Evolutionary conservation across 2,888 invertebrate species (phyloP), one percentile per base, ranked within the genome.

Genomic region (Nemurella pictetii): DNA sequence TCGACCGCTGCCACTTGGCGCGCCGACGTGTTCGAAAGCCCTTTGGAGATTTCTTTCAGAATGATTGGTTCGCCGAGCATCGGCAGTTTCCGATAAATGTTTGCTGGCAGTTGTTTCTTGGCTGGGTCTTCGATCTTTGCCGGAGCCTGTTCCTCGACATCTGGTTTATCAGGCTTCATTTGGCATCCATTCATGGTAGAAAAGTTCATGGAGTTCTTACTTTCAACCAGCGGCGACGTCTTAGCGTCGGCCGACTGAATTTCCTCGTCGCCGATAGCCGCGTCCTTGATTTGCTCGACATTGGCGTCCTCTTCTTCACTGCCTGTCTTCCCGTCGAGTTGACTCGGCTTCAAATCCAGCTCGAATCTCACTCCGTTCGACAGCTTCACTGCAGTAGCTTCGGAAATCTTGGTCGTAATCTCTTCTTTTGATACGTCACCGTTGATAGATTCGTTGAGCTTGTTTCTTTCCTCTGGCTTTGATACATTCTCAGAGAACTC

Each of bases 181-280:
- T 28, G 28, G 78, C 28, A 27, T 25, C 30, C 78, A 29, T 28
- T 30, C 78, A 28, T 27, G n/a, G n/a, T 30, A 78, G 32, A 32
- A 30, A 77, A 35, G 28, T 84, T 84, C 28, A 84, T 15, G 5
- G 35, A 78, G 35, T 84, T 84, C 77, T 77, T 77, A 26, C 35
- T 84, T 84, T 84, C 84, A 28, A 84, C 77, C 5, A 32, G 4
- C 28, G 78, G 30, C 9, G 78, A 78, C n/a, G 28, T 78, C 30
- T 78, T 78, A 7, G 12, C 28, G 28, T 78, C 78, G n/a, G n/a
- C n/a, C 15, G 78, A 27, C 28, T 75, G 28, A 78, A 30, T 15
- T 29, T 78, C 78, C 30, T 20, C 55, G 55, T 55, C 55, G 15
- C 15, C 55, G 20, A 55, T 55, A 55, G 20, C 20, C 20, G 20